Conservation (phyloP, 2,888 invertebrate species). For the Amblyjoppa fuscipennis region DNA sequence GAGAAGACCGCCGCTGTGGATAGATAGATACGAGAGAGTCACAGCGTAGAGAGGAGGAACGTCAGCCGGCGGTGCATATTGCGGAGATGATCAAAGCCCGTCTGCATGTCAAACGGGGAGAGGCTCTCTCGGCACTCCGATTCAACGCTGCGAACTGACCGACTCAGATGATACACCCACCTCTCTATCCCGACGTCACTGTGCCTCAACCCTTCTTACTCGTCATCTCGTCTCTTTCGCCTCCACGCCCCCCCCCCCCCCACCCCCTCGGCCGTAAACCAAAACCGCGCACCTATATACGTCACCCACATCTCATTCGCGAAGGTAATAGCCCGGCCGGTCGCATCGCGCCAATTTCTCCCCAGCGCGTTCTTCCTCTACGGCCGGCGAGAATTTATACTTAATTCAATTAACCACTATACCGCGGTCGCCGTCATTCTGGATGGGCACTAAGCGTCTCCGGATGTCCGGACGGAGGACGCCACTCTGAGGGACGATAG, state of each 20-base stretch:
- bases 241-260: not conserved
- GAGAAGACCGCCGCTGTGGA: constrained; percentile 20
- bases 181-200: not conserved
- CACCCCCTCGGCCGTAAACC: not conserved
- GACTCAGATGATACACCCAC: constrained; percentile 55
- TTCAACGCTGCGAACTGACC: constrained; percentile 60
- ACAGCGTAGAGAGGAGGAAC: constrained; percentile 41
- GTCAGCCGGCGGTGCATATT: constrained; percentile 53
- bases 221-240: constrained; percentile 33
- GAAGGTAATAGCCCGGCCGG: not conserved
- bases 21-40: constrained; percentile 23
- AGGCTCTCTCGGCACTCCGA: constrained; percentile 53
- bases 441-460: not conserved
- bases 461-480: not conserved
- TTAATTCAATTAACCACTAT: constrained; percentile 34
- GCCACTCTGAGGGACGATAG: not conserved
- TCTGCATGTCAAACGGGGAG: constrained; percentile 77
- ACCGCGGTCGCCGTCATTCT: not conserved
- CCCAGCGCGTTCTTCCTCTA: not conserved
- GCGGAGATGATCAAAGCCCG: constrained; percentile 78
- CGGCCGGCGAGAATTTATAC: not conserved
- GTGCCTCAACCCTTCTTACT: constrained; percentile 3
- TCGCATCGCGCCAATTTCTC: constrained; percentile 15
- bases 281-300: constrained; percentile 17
- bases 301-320: not conserved